Evolutionary conservation across 2,797 vertebrate species (phyloP), one percentile per base, ranked within the genome.

Genomic region (Psittacula derbiana): DNA sequence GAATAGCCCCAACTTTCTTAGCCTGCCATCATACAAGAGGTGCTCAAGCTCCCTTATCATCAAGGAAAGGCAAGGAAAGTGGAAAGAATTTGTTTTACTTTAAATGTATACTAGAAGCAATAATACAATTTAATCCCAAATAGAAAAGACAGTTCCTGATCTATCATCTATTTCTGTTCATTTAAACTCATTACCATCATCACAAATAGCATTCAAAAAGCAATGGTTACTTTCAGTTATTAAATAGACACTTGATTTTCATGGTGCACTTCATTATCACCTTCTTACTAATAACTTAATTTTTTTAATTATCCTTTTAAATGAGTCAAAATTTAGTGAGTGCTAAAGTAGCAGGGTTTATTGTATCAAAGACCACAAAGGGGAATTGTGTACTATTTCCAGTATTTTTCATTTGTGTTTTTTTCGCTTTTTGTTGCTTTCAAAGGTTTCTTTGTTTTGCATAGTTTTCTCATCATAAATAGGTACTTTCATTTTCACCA

Each of bases 261-360:
- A 73, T 69, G 55, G 12, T 86, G 33, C 16, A 65, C 21, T 78
- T 85, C 50, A 65, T 87, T 87, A 92, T 87, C 30, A 40, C 27
- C 23, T 78, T 27, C 62, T 91, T 93, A 80, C n/a, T 75, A 58
- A 20, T 17, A 71, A 71, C 13, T 83, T 85, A 57, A 30, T 18
- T 82, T 93, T 81, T 91, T 74, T 72, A 89, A 80, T 83, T 87
- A 58, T 62, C 10, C 12, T 65, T 90, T 88, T 61, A 91, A 69
- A 27, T n/a, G 12, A 88, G 31, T 74, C 16, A 62, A 31, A 88
- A 79, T 81, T 88, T 62, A 62, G 18, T 5, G 47, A 75, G 11
- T 49, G 9, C 27, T 75, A 90, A 84, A 95, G 75, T n/a, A 78
- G 10, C 11, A 66, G 27, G 31, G 64, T 69, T 90, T 88, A 28